These are phyloP conservation scores for Bubo blakistoni DNA, from an alignment of 2,113 vertebrate species.

Conservation along the genomic window DNA sequence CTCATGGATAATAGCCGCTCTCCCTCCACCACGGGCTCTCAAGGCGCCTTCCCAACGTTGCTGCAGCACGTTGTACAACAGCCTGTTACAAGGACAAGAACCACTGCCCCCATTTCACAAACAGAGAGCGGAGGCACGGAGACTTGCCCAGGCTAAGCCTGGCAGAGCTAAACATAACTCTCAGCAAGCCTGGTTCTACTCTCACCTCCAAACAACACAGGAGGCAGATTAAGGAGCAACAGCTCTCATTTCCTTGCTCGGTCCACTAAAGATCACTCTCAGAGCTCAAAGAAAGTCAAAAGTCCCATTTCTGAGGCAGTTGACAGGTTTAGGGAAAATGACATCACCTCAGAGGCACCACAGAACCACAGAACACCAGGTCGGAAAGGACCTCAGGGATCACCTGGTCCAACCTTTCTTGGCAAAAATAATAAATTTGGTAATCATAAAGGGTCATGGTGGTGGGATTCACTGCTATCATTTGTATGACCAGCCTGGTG, in stretches of 20 bases:
- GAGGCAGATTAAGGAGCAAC: not conserved
- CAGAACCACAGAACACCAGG: not conserved
- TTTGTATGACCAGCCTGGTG: not conserved
- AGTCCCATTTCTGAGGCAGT: not conserved
- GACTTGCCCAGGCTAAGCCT: not conserved
- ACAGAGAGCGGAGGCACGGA: fast-evolving
- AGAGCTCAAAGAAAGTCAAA: not conserved
- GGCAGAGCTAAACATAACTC: not conserved
- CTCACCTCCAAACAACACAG: not conserved
- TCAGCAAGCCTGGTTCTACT: not conserved
- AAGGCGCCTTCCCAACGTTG: not conserved
- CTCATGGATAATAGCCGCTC: not conserved
- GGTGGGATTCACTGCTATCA: not conserved
- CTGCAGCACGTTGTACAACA: not conserved
- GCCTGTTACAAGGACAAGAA: not conserved
- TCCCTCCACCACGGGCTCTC: not conserved
- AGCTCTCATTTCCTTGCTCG: not conserved
- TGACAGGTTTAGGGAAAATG: not conserved
- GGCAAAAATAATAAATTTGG: not conserved
- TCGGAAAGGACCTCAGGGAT: not conserved
- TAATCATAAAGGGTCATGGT: not conserved
- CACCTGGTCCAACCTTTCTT: not conserved
- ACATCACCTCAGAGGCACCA: not conserved
- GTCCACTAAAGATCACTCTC: not conserved
- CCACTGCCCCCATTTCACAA: not conserved